Evolutionary conservation across 2,797 vertebrate species (phyloP).

Genomic region (Melanitta fusca): DNA sequence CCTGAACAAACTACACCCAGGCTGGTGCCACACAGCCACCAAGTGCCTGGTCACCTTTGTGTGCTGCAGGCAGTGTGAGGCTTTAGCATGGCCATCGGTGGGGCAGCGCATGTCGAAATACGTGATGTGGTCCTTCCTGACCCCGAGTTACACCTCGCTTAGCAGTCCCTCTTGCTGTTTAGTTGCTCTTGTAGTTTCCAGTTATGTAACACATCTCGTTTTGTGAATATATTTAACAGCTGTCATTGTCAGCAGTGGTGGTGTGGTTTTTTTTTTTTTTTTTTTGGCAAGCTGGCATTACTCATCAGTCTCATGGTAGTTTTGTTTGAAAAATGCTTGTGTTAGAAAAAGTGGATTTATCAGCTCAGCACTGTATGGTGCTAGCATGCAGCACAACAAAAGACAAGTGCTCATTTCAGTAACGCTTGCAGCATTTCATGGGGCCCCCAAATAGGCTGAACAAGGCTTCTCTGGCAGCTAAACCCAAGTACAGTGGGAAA

Average conservation of each 20-base stretch:
- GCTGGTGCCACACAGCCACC: not conserved
- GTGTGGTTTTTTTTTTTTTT: conserved; percentile 75
- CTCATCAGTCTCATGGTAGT: conserved; percentile 83
- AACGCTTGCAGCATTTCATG: conserved; percentile 80
- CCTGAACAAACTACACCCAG: not conserved
- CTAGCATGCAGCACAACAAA: conserved; percentile 88
- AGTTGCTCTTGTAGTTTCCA: conserved; percentile 49
- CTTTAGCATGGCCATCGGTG: not conserved
- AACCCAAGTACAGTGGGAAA: conserved; percentile 67
- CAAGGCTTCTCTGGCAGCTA: conserved; percentile 78
- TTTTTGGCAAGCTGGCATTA: conserved; percentile 83
- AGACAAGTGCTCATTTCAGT: conserved; percentile 80
- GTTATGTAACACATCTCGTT: conserved; percentile 46
- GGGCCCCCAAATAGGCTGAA: conserved; percentile 80
- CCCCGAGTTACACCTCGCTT: not conserved
- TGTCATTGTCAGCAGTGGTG: conserved; percentile 41
- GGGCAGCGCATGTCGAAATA: not conserved
- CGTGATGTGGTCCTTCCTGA: not conserved
- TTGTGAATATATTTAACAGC: conserved; percentile 64
- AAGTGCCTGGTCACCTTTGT: not conserved
- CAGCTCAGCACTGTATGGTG: conserved; percentile 89
- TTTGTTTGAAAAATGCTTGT: conserved; percentile 92
- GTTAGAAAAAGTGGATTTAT: conserved; percentile 87
- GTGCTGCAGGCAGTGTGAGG: not conserved
- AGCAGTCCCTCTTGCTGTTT: not conserved